These are phyloP conservation scores for Hylaeus volcanicus DNA, from an alignment of 1,140 invertebrate species.

Conservation along the genomic window DNA sequence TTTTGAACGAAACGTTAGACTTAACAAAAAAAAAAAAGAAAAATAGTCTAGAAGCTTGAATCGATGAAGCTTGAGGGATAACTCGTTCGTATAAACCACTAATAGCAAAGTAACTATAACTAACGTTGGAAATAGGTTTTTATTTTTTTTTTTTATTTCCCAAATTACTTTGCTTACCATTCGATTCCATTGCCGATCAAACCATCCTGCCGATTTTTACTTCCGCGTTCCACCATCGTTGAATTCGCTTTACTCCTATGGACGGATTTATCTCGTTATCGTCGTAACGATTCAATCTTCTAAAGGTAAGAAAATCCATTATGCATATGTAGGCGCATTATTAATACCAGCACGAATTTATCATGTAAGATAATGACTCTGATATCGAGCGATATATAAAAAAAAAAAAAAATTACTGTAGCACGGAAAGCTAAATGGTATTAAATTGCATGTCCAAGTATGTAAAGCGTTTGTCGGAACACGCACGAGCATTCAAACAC, in stretches of 20 bases:
- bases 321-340: not conserved
- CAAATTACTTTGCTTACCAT: not conserved
- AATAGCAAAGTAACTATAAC: too few species aligned
- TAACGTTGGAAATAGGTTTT: too few species aligned
- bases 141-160: not conserved
- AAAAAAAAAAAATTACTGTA: too few species aligned
- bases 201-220: not conserved
- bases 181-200: not conserved
- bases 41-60: not conserved
- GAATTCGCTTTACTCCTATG: not conserved
- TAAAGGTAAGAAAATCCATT: not conserved
- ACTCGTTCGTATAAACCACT: not conserved
- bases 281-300: not conserved
- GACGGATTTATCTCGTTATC: not conserved
- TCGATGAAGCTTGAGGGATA: not conserved
- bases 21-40: too few species aligned
- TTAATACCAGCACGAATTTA: not conserved
- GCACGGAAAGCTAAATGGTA: too few species aligned
- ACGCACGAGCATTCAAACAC: not conserved
- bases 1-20: too few species aligned
- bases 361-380: not conserved
- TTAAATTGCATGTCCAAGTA: not conserved
- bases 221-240: conserved; percentile 12
- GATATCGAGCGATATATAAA: too few species aligned
- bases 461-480: not conserved